phyloP scores from a whole-genome alignment of 2,888 invertebrate genomes.

The Philereme transversata region DNA sequence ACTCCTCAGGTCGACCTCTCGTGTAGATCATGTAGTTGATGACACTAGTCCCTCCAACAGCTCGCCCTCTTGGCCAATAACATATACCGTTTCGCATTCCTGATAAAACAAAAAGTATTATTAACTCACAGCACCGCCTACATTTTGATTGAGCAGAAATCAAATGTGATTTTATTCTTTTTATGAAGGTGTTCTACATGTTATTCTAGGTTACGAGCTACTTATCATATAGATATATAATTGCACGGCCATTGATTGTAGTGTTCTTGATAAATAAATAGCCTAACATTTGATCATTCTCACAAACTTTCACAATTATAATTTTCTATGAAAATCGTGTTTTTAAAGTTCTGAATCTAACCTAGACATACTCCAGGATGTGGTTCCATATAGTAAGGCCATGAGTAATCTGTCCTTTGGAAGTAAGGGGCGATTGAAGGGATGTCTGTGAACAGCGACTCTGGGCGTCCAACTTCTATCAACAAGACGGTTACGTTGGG shows the following conservation, averaged over 20 bases:
- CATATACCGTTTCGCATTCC: constrained; percentile 77
- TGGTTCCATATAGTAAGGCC: constrained; percentile 85
- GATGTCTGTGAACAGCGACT: constrained; percentile 75
- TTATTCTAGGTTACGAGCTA: too few species aligned
- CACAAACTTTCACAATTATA: background rate
- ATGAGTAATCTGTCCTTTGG: constrained; percentile 84
- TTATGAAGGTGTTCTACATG: too few species aligned
- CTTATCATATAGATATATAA: too few species aligned
- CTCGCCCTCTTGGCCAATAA: constrained; percentile 89
- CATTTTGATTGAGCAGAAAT: too few species aligned
- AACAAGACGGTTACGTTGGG: constrained; percentile 83
- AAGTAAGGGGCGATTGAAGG: constrained; percentile 82
- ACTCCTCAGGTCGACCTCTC: constrained; percentile 88
- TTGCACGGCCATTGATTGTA: too few species aligned
- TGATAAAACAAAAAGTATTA: constrained; percentile 28
- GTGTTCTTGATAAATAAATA: too few species aligned
- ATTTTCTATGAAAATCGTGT: too few species aligned
- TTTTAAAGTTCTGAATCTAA: constrained; percentile 27
- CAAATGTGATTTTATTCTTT: too few species aligned
- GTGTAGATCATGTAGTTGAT: constrained; percentile 94
- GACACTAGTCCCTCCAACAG: constrained; percentile 91
- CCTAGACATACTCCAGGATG: constrained; percentile 81
- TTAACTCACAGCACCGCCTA: background rate
- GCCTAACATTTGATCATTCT: too few species aligned
- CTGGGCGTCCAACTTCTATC: constrained; percentile 82